Evolutionary conservation across 2,113 vertebrate genomes (phyloP).

Genomic region (Megaceryle torquata): DNA sequence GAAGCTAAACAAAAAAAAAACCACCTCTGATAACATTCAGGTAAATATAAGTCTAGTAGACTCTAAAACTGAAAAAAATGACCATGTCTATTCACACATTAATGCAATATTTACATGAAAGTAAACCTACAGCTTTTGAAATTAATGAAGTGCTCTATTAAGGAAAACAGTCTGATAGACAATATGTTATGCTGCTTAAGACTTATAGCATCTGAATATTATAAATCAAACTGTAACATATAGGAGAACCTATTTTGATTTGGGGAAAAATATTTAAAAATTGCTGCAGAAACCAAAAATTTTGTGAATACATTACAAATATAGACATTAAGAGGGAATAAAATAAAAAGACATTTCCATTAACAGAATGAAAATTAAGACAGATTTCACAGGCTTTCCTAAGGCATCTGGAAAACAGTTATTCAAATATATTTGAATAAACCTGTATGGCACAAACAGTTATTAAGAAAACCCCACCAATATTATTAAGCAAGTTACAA

Average conservation of each 20-base stretch:
- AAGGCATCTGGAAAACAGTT: neutral
- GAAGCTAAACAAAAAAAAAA: neutral
- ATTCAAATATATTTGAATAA: constrained; percentile 22
- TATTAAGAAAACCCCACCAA: neutral
- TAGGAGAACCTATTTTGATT: neutral
- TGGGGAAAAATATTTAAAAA: neutral
- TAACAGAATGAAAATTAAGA: neutral
- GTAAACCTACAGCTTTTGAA: neutral
- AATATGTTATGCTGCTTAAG: neutral
- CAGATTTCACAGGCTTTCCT: neutral
- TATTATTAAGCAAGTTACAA: neutral
- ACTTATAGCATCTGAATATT: neutral
- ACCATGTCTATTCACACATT: neutral
- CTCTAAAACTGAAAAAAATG: neutral
- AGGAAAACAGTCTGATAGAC: neutral
- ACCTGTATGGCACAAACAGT: neutral
- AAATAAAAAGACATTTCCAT: neutral
- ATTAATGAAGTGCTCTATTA: neutral
- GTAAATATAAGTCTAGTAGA: neutral
- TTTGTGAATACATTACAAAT: neutral
- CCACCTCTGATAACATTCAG: neutral
- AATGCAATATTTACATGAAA: neutral
- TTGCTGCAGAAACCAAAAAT: neutral
- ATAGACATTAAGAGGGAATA: neutral
- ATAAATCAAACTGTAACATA: neutral